Conservation (phyloP, 2,797 vertebrate genomes). For the Alcedo atthis region DNA sequence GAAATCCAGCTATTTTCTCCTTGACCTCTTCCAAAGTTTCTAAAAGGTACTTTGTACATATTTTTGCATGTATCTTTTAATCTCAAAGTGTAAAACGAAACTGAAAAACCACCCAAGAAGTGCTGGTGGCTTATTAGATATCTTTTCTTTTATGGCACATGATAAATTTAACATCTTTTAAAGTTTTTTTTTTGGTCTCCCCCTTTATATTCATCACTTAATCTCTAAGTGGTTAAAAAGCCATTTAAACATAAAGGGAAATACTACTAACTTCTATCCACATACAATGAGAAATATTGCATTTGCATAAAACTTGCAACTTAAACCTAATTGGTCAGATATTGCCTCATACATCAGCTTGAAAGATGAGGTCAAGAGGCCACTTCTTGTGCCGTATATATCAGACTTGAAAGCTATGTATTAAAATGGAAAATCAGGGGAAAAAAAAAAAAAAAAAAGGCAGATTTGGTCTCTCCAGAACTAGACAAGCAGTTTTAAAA, state of each 20-base stretch:
- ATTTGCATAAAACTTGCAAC: constrained; percentile 57
- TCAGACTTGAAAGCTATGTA: constrained; percentile 32
- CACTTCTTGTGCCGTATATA: background rate
- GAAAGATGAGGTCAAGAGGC: constrained; percentile 40
- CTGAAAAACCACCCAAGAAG: constrained; percentile 78
- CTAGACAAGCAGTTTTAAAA: background rate
- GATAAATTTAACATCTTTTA: constrained; percentile 80
- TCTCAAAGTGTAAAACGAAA: constrained; percentile 78
- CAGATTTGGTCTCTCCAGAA: background rate
- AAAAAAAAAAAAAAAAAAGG: background rate
- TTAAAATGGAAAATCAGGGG: background rate
- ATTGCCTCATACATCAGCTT: constrained; percentile 54
- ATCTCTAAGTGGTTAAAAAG: constrained; percentile 73
- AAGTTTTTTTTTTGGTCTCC: constrained; percentile 52
- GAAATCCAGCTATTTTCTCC: constrained; percentile 83
- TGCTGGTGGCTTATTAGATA: constrained; percentile 79
- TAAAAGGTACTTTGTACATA: constrained; percentile 82
- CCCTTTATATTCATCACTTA: constrained; percentile 67
- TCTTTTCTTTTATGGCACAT: constrained; percentile 73
- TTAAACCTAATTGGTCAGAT: constrained; percentile 68
- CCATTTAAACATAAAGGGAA: constrained; percentile 73
- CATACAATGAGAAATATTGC: constrained; percentile 11
- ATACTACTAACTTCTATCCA: constrained; percentile 51
- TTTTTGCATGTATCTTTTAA: constrained; percentile 80
- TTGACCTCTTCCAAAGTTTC: constrained; percentile 85